Evolutionary conservation across 1,140 invertebrate genomes (phyloP).

Genomic region (Zaprionus taronus): DNA sequence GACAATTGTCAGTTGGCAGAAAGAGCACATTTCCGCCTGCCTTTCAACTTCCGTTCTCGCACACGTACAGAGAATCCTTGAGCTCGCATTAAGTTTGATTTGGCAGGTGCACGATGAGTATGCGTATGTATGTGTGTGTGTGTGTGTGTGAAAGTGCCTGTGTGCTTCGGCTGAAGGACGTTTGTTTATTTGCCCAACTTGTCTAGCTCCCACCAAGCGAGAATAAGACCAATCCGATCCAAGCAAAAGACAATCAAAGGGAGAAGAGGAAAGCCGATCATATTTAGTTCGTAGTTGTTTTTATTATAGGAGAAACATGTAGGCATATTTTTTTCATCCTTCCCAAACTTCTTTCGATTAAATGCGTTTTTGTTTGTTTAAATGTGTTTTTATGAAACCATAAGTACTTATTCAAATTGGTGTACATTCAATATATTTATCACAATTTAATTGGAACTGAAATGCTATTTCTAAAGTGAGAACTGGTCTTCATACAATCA

Average conservation of each 20-base stretch:
- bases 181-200: conserved; percentile 24
- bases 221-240: background rate
- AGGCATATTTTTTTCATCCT: conserved; percentile 14
- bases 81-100: conserved; percentile 56
- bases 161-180: conserved; percentile 31
- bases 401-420: no score
- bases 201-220: background rate
- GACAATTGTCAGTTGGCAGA: conserved; percentile 19
- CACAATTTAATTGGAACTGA: no score
- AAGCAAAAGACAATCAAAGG: background rate
- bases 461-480: no score
- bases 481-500: no score
- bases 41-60: background rate
- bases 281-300: background rate
- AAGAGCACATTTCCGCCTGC: conserved; percentile 1
- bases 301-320: conserved; percentile 22
- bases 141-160: conserved; percentile 19
- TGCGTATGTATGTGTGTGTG: conserved; percentile 23
- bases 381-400: background rate
- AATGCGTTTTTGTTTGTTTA: background rate
- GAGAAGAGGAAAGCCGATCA: conserved; percentile 7
- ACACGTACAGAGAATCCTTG: conserved; percentile 33
- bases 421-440: no score
- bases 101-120: conserved; percentile 56
- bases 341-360: no score